Conservation (phyloP, 53 echinoderm and acorn worm species). For the Zoroaster sp. region DNA sequence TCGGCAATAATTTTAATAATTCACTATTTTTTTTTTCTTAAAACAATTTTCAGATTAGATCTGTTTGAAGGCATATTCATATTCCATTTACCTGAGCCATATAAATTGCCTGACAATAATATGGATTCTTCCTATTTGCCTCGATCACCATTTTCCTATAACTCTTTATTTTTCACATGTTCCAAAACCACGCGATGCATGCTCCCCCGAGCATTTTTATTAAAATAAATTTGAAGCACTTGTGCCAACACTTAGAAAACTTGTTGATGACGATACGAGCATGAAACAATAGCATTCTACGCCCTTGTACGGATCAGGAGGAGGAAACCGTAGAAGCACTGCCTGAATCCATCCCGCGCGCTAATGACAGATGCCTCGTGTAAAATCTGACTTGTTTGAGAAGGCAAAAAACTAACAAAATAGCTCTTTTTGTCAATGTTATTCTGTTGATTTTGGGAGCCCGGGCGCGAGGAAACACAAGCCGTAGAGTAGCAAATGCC, state of each 20-base stretch:
- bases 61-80: no score
- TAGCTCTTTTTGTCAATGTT: constrained; percentile 15
- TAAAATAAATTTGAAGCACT: constrained; percentile 28
- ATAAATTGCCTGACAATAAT: no score
- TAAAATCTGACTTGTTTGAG: background rate
- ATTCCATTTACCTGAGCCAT: no score
- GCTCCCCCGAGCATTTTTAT: constrained; percentile 6
- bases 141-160: background rate
- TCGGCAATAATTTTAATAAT: no score
- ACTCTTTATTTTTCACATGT: background rate
- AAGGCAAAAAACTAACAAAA: background rate
- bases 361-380: background rate
- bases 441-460: constrained; percentile 39
- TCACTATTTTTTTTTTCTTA: no score
- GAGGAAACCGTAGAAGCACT: background rate
- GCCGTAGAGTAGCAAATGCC: background rate
- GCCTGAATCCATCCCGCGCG: background rate
- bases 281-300: constrained; percentile 2
- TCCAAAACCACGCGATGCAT: background rate
- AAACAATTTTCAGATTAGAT: no score
- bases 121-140: no score
- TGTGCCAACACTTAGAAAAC: background rate
- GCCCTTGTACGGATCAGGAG: background rate
- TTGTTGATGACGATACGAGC: constrained; percentile 5
- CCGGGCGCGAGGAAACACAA: constrained; percentile 24